phyloP scores from a whole-genome alignment of 2,797 vertebrate genomes.

The Cynodonichthys magdalenae region DNA sequence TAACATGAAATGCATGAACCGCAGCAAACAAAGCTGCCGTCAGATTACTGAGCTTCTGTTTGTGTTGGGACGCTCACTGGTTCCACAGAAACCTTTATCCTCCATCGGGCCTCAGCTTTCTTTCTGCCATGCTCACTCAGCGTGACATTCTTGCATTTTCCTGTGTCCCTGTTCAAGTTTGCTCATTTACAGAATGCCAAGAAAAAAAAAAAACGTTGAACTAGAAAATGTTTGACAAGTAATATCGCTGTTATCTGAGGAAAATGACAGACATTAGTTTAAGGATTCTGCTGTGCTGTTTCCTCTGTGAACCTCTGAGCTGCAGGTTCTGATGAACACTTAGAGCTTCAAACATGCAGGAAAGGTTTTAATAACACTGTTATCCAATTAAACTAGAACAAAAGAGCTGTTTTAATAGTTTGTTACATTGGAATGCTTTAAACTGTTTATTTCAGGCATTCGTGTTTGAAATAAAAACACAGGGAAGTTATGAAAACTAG shows the following conservation, averaged over 20 bases:
- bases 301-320: not conserved
- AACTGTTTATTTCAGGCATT: not conserved
- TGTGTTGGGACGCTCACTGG: conserved; percentile 31
- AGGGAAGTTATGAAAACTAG: too few relatives aligned
- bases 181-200: conserved; percentile 16
- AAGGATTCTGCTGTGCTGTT: not conserved
- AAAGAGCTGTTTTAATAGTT: not conserved
- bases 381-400: not conserved
- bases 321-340: not conserved
- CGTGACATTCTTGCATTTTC: conserved; percentile 47
- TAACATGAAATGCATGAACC: conserved; percentile 23
- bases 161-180: conserved; percentile 33
- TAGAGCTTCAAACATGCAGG: not conserved
- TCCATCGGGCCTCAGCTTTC: conserved; percentile 39
- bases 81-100: conserved; percentile 50
- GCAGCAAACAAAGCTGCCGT: conserved; percentile 21
- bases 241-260: not conserved
- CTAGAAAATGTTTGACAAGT: not conserved
- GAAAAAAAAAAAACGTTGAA: not conserved
- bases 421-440: not conserved
- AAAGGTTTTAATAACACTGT: not conserved
- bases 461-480: not conserved
- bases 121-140: conserved; percentile 32
- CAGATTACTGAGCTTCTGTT: conserved; percentile 46
- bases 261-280: not conserved